Conservation (phyloP, 2,113 vertebrate species). For the Crypturellus undulatus region DNA sequence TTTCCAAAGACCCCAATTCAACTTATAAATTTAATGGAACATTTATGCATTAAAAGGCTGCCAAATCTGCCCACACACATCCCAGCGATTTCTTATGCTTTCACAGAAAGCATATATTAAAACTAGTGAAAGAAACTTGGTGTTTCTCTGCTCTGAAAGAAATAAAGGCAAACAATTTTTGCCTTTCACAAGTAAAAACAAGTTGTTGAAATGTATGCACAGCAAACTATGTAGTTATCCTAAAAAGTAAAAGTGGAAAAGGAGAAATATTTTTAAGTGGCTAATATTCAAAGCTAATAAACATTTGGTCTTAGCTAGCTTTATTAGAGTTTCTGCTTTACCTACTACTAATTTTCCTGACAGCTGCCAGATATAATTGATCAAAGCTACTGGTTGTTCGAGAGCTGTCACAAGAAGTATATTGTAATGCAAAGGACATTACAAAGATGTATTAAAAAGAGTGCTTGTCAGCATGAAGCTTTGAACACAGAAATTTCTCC, state of each 20-base stretch:
- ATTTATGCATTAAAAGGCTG: background rate
- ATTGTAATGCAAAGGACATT: background rate
- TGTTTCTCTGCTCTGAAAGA: background rate
- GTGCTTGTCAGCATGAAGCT: background rate
- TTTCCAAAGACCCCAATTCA: background rate
- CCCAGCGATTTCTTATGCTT: background rate
- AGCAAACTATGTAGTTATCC: background rate
- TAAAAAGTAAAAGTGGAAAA: background rate
- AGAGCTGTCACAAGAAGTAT: background rate
- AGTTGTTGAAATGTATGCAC: background rate
- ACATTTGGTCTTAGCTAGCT: background rate
- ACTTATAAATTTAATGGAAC: background rate
- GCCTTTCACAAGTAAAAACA: background rate
- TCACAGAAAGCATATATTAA: background rate
- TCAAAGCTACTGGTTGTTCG: background rate
- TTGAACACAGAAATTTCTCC: background rate
- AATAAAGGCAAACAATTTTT: background rate
- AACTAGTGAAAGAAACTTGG: background rate
- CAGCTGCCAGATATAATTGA: background rate
- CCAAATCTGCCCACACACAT: background rate
- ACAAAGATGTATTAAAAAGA: background rate
- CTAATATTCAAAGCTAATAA: background rate
- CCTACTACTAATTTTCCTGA: background rate
- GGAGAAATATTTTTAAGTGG: background rate
- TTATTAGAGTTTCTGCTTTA: constrained; percentile 2